Base-by-base conservation (phyloP, 2,888 invertebrate genomes). In the Epirrita christyi region DNA sequence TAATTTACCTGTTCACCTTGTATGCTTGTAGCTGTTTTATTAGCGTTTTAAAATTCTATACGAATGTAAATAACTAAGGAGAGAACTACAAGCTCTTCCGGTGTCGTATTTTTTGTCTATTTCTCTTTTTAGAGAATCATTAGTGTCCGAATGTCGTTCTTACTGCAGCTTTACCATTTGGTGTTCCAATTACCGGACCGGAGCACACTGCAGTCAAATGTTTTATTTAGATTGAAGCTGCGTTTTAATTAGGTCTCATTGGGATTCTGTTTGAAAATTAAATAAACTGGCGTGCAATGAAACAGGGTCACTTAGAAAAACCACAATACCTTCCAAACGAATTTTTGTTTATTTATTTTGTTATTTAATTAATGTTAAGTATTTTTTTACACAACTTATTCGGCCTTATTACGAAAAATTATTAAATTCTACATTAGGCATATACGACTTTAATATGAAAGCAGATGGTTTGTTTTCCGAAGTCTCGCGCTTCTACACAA, bases 91-190 rank as follows among this genome's bases (percentile, higher is more conserved):
- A 47, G 11, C 36, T 46, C 11, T 47, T 57, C 41, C 50, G 45
- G 37, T 21, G 34, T 52, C 43, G 37, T 44, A 37, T 21, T 55
- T 43, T 58, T 45, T 54, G 37, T 37, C 14, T 41, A 53, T 45
- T 53, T 41, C 34, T 50, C 43, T 41, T 21, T 58, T 46, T 38
- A 54, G 28, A 54, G 50, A 55, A 51, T 50, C 46, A 55, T 59
- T 54, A 59, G 46, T 43, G 45, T 46, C 41, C 34, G 32, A 54
- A 51, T 47, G 54, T 37, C 43, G 54, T 54, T 54, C 50, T 46
- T 44, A 43, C 46, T 54, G 46, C 59, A 50, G 54, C 50, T 59
- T 50, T 55, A 46, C 55, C 38, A 59, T 59, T 59, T 51, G 42
- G 46, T 53, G 48, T 47, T 50, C 59, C 43, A 59, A 51, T 48